Base-by-base conservation (phyloP, 2,113 vertebrate genomes). In the Terrapene triunguis region DNA sequence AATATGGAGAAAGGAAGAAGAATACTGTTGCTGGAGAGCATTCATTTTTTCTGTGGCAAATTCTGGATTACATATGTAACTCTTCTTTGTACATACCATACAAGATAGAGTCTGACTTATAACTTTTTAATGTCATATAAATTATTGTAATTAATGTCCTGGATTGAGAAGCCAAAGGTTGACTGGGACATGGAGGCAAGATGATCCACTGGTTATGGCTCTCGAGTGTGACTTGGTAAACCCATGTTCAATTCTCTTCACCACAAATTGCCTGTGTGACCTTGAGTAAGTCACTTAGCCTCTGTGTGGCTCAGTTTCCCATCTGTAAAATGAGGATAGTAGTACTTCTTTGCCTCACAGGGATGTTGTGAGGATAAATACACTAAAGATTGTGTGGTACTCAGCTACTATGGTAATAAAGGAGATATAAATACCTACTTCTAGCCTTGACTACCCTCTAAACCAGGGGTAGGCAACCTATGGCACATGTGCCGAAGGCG, bases 351-450 rank as follows among this genome's bases (percentile, higher is more conserved):
- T 54, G 25, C 5, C 13, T 50, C 3, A 35, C 12, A 54, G 22
- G 0, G 5, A 0, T 69, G 10, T 53, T 90, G 38, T 32, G 35
- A 86, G 44, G 55, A 44, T 29, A 89, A 48, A 69, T 69, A n/a
- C 65, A n/a, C 32, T 55, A 6, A 22, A 69, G 42, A 10, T 0
- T 48, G 4, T 78, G 38, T 2, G 55, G 5, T 89, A 3, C 48
- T 6, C 1, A 0, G 47, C 21, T 13, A 16, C 74, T 48, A 19
- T 79, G 29, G 24, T 47, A 42, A 8, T 0, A 0, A 8, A 51
- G 6, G 19, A 84, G 35, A 50, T 6, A 3, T 1, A 38, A 10
- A 47, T 1, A 22, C 5, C 16, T 51, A 25, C 10, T 5, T n/a
- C 48, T 2, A 0, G 7, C 5, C 47, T 94, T 0, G 0, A 3